Evolutionary conservation across 2,797 vertebrate genomes (phyloP).

Genomic region (Mus minutoides): DNA sequence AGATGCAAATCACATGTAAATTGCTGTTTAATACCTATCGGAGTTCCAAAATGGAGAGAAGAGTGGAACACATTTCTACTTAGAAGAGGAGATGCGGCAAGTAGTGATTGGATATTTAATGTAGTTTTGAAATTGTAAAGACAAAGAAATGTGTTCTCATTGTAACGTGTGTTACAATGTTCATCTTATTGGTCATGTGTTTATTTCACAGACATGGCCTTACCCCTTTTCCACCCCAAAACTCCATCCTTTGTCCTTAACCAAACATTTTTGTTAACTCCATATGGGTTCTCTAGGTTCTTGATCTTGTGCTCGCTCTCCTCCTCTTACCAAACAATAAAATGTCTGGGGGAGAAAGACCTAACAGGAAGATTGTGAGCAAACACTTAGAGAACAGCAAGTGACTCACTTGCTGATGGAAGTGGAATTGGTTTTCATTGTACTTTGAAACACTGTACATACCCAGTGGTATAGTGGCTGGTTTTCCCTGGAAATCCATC

Average conservation of each 20-base stretch:
- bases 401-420: conserved; percentile 39
- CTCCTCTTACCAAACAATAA: not conserved
- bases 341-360: conserved; percentile 40
- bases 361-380: conserved; percentile 62
- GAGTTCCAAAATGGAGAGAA: conserved; percentile 83
- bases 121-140: conserved; percentile 76
- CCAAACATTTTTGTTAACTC: not conserved
- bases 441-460: not conserved
- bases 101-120: conserved; percentile 72
- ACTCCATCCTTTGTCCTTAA: not conserved
- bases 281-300: not conserved
- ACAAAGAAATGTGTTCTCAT: conserved; percentile 68
- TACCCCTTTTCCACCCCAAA: not conserved
- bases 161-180: no score
- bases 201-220: conserved; percentile 27
- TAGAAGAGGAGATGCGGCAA: conserved; percentile 81
- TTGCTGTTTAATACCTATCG: conserved; percentile 88
- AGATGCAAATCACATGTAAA: conserved; percentile 90
- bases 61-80: conserved; percentile 80
- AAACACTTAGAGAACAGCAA: conserved; percentile 44
- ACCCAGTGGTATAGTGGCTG: not conserved
- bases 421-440: conserved; percentile 46
- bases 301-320: not conserved
- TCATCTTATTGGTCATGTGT: not conserved
- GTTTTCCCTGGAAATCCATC: not conserved